These are phyloP conservation scores for Melanerpes aurifrons DNA, from an alignment of 2,113 vertebrate species.

Conservation along the genomic window DNA sequence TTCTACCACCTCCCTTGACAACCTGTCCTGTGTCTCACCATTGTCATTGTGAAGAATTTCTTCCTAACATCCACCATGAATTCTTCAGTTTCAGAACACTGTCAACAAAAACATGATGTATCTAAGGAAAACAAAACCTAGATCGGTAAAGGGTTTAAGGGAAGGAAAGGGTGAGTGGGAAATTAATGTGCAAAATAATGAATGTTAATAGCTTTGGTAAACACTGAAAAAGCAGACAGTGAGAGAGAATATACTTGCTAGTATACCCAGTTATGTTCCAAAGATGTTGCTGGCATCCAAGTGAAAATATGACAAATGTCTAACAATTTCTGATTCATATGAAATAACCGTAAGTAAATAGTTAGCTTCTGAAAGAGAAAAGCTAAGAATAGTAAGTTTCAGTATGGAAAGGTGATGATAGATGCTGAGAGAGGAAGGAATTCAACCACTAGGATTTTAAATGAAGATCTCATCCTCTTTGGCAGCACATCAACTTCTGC, in stretches of 20 bases:
- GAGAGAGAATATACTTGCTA: background rate
- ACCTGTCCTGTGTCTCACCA: too few species aligned
- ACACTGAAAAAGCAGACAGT: background rate
- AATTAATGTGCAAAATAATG: background rate
- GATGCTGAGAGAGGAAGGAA: background rate
- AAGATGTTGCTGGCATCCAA: background rate
- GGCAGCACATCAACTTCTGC: background rate
- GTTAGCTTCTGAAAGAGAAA: background rate
- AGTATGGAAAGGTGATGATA: background rate
- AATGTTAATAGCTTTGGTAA: background rate
- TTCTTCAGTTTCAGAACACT: background rate
- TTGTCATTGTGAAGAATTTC: too few species aligned
- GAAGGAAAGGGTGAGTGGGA: background rate
- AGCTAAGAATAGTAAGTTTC: background rate
- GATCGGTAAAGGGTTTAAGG: background rate
- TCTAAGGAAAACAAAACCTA: background rate
- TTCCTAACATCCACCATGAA: background rate
- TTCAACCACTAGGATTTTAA: background rate
- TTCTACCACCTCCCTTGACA: too few species aligned
- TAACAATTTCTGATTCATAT: background rate
- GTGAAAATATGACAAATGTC: background rate
- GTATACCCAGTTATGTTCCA: background rate
- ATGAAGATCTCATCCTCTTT: background rate
- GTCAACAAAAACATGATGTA: background rate
- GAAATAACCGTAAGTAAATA: background rate